Conservation (phyloP, 2,113 vertebrate species). For the Thermophis baileyi region DNA sequence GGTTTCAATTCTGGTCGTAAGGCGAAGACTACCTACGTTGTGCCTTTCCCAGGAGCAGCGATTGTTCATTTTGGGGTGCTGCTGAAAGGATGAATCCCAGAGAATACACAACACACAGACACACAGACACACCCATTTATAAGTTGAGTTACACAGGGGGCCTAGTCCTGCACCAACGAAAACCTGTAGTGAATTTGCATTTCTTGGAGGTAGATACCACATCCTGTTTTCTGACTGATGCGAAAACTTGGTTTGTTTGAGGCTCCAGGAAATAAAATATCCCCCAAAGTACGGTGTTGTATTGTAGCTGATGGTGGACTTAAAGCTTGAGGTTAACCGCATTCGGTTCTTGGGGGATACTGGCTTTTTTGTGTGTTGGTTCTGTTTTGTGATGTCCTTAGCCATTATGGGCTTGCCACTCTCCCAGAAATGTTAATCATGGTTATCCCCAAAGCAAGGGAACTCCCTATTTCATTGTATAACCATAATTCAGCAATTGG, state of each 20-base stretch:
- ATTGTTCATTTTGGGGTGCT: neutral
- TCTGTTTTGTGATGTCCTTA: neutral
- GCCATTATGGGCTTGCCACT: neutral
- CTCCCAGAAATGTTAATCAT: neutral
- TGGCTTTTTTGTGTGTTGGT: neutral
- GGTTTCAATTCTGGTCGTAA: neutral
- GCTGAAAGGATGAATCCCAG: neutral
- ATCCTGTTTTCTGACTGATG: constrained; percentile 16
- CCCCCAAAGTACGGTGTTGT: neutral
- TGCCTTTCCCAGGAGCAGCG: neutral
- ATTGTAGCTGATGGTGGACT: neutral
- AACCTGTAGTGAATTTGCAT: neutral
- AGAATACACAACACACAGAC: neutral
- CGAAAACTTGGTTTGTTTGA: neutral
- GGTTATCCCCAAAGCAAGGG: neutral
- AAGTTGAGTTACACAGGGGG: neutral
- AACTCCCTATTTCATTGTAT: neutral
- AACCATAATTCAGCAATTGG: neutral
- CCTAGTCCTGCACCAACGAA: neutral
- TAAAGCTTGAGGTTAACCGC: neutral
- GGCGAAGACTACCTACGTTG: neutral
- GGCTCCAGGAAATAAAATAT: constrained; percentile 4
- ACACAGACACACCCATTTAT: neutral
- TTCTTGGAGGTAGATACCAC: neutral
- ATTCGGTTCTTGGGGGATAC: neutral